Evolutionary conservation across 1,140 invertebrate genomes (phyloP), one percentile per base, ranked within the genome.

Genomic region (Bombus pascuorum): DNA sequence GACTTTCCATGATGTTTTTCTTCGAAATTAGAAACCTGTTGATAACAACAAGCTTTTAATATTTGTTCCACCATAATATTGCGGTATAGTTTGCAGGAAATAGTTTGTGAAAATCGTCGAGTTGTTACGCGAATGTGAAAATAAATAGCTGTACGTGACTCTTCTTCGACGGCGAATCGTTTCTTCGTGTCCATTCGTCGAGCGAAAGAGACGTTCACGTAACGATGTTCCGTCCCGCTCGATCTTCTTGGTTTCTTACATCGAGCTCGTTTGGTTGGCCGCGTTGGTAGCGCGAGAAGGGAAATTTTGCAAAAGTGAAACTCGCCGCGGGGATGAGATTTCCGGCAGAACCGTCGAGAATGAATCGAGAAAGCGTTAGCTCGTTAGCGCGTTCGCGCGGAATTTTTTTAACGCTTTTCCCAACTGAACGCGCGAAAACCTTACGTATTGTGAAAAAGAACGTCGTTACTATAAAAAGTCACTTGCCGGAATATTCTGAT

Each of bases 291-390:
- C 65, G 57, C 42, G 75, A 84, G 71, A 84, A 78, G 37, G 74
- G 47, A 59, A 81, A 81, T 85, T 73, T 81, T 81, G 77, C 53
- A 73, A 81, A 72, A 85, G 83, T 85, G 77, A 81, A 85, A 85
- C 68, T 80, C 44, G 39, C 37, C 22, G 18, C 42, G 81, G 3
- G 72, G 44, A 66, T 59, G 34, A 68, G 83, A 78, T 80, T 85
- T 81, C 70, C 83, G 77, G 77, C 53, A 59, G 37, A 78, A 42
- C 25, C 82, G 53, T 39, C n/a, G 47, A 53, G 18, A 53, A n/a
- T 8, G 44, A 34, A 32, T 39, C 65, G 65, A 66, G 83, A 85
- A 85, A 85, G 83, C 70, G 83, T 59, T 1, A 3, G 42, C 42
- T 76, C 65, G 65, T 84, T 78, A 78, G 10, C 65, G 53, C 70